Evolutionary conservation across 2,113 vertebrate genomes (phyloP).

Genomic region (Sinocyclocheilus rhinocerous): DNA sequence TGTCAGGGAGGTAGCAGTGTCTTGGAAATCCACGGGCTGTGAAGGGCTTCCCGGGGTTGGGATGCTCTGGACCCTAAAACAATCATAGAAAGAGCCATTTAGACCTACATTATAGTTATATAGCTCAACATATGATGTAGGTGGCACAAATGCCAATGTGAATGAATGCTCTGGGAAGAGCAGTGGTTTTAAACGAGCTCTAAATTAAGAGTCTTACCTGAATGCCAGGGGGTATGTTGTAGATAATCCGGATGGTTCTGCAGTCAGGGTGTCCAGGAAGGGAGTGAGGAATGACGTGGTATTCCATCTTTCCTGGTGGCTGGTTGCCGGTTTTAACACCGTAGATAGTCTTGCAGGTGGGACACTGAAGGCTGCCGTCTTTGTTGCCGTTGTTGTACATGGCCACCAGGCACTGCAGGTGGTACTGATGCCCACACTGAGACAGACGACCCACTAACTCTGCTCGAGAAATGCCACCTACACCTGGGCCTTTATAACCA

Average conservation of each 20-base stretch:
- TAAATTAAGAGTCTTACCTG: constrained; percentile 77
- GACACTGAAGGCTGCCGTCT: constrained; percentile 94
- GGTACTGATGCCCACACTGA: constrained; percentile 89
- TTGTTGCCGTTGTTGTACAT: constrained; percentile 98
- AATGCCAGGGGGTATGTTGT: constrained; percentile 93
- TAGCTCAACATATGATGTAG: neutral
- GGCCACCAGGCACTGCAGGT: constrained; percentile 92
- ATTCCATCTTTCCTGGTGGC: constrained; percentile 97
- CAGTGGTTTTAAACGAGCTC: neutral
- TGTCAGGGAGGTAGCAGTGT: constrained; percentile 97
- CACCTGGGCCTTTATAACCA: constrained; percentile 86
- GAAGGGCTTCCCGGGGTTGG: constrained; percentile 94
- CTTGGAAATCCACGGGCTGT: constrained; percentile 95
- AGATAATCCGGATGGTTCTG: constrained; percentile 96
- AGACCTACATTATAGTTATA: neutral
- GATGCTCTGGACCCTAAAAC: constrained; percentile 89
- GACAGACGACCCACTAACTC: constrained; percentile 90
- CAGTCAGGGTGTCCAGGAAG: constrained; percentile 93
- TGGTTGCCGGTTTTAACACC: constrained; percentile 96
- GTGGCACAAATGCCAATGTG: neutral
- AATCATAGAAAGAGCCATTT: neutral
- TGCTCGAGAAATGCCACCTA: constrained; percentile 78
- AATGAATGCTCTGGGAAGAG: neutral
- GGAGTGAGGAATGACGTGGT: constrained; percentile 93
- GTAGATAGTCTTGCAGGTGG: constrained; percentile 96